Conservation (phyloP, 2,113 vertebrate genomes). For the Alouatta palliata region DNA sequence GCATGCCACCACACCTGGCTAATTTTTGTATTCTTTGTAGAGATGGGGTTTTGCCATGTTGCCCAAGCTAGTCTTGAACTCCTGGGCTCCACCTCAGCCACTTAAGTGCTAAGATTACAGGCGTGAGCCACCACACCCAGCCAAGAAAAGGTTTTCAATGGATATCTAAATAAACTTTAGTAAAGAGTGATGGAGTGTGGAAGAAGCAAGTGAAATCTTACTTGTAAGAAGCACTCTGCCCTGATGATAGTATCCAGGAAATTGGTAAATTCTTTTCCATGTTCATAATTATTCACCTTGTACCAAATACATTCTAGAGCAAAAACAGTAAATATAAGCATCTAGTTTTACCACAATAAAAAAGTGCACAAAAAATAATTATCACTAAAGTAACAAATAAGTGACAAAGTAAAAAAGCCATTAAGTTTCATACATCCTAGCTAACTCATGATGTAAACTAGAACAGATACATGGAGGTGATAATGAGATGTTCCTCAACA, state of each 20-base stretch:
- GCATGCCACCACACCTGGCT: no score
- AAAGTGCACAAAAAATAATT: slow-evolving; percentile 40
- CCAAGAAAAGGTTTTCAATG: background rate
- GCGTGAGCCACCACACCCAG: no score
- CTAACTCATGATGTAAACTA: background rate
- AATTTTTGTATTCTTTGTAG: no score
- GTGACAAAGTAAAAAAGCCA: background rate
- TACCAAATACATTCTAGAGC: slow-evolving; percentile 90
- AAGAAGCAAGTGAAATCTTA: slow-evolving; percentile 75
- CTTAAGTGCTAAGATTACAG: no score
- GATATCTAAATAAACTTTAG: slow-evolving; percentile 23
- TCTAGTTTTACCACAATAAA: slow-evolving; percentile 37
- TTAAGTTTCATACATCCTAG: background rate
- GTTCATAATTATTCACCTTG: slow-evolving; percentile 80
- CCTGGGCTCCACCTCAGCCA: no score
- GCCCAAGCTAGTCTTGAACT: no score
- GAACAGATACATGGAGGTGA: background rate
- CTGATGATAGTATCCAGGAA: slow-evolving; percentile 89
- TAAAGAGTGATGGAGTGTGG: background rate
- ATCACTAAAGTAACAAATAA: slow-evolving; percentile 23
- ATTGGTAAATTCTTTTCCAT: slow-evolving; percentile 84
- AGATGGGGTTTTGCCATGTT: no score
- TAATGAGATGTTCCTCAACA: background rate
- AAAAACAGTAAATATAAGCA: slow-evolving; percentile 62
- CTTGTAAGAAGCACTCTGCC: slow-evolving; percentile 93